Evolutionary conservation across 2,888 invertebrate species (phyloP).

Genomic region (Cancer borealis): DNA sequence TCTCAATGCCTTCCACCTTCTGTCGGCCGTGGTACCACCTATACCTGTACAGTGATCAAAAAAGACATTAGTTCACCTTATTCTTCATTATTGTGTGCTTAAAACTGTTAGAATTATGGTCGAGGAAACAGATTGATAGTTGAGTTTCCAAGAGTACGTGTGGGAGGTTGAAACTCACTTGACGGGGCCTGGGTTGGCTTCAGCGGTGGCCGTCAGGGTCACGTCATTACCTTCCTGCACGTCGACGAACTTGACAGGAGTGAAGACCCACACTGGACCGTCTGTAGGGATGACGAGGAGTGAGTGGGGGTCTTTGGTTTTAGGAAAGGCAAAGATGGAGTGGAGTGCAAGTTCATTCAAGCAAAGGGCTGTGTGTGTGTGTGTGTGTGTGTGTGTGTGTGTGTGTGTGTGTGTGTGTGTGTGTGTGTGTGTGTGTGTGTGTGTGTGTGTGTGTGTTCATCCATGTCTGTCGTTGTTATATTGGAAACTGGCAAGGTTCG

Average conservation of each 20-base stretch:
- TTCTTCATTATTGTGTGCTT: not conserved
- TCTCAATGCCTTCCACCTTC: not conserved
- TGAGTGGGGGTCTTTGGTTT: not conserved
- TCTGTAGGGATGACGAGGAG: constrained; percentile 40
- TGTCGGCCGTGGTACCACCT: constrained; percentile 44
- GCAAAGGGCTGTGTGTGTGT: constrained; percentile 31
- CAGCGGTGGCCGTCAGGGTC: constrained; percentile 46
- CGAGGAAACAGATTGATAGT: not conserved
- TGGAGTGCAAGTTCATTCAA: too few species aligned
- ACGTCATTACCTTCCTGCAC: constrained; percentile 53
- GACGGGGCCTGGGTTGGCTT: constrained; percentile 57
- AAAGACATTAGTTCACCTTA: not conserved
- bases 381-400: not conserved
- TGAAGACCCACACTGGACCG: constrained; percentile 50
- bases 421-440: constrained; percentile 48
- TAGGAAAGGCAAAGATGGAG: not conserved
- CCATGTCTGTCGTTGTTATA: not conserved
- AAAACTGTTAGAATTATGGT: not conserved
- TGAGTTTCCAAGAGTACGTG: not conserved
- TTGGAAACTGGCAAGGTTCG: not conserved
- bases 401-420: constrained; percentile 10
- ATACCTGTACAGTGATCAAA: constrained; percentile 38
- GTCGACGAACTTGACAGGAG: constrained; percentile 37
- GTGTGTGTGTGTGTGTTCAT: not conserved
- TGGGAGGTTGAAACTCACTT: constrained; percentile 3